Evolutionary conservation across 2,888 invertebrate genomes (phyloP).

Genomic region (Pecten maximus): DNA sequence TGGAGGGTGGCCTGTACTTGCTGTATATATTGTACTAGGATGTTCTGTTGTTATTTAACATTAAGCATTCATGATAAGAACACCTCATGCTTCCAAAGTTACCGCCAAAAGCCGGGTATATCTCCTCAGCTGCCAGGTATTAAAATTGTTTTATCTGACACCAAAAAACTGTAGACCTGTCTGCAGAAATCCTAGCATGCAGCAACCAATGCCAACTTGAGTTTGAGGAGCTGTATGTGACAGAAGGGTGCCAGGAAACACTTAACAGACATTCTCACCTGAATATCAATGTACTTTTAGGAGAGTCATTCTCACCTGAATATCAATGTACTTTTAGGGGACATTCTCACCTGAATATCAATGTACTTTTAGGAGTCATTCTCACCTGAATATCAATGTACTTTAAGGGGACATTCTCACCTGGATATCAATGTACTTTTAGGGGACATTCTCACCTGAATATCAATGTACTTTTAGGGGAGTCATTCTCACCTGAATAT

Average conservation of each 20-base stretch:
- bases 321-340: too few relatives aligned
- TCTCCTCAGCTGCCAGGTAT: neutral
- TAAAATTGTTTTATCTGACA: neutral
- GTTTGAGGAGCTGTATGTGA: neutral
- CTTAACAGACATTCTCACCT: constrained; percentile 16
- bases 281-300: too few relatives aligned
- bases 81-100: neutral
- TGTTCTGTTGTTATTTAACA: neutral
- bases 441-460: too few relatives aligned
- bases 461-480: too few relatives aligned
- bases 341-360: too few relatives aligned
- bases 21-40: neutral
- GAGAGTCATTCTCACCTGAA: too few relatives aligned
- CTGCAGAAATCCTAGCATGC: neutral
- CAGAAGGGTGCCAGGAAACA: neutral
- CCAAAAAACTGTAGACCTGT: neutral
- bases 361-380: too few relatives aligned
- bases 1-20: neutral
- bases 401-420: too few relatives aligned
- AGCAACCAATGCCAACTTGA: neutral
- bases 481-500: too few relatives aligned
- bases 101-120: neutral
- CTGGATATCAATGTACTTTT: too few relatives aligned
- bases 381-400: too few relatives aligned
- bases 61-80: neutral